Conservation (phyloP, 2,888 invertebrate species). For the Cosmorhoe ocellata region DNA sequence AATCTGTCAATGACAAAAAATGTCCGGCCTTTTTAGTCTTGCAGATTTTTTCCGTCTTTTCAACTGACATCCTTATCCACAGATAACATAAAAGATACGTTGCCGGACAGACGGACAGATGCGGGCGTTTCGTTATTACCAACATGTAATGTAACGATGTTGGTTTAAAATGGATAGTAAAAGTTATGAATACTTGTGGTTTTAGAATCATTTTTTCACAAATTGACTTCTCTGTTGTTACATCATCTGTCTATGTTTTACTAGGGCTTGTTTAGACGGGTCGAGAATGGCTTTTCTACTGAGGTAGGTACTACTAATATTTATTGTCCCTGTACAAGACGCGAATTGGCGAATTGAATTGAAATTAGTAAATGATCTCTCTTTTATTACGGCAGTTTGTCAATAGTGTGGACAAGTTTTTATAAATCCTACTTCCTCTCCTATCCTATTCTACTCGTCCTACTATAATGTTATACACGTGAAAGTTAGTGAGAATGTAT, state of each 20-base stretch:
- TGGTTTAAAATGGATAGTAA: conserved; percentile 33
- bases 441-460: too few relatives aligned
- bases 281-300: too few relatives aligned
- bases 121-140: conserved; percentile 38
- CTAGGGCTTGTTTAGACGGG: too few relatives aligned
- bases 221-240: not conserved
- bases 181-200: conserved; percentile 13
- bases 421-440: too few relatives aligned
- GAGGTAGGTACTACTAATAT: too few relatives aligned
- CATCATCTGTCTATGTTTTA: not conserved
- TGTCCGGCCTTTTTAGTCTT: not conserved
- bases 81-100: conserved; percentile 24
- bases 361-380: too few relatives aligned
- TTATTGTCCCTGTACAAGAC: too few relatives aligned
- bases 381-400: too few relatives aligned
- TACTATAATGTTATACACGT: too few relatives aligned
- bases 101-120: conserved; percentile 47
- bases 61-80: conserved; percentile 2
- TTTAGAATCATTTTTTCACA: conserved; percentile 3
- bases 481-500: too few relatives aligned
- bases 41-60: conserved; percentile 2
- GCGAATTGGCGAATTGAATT: too few relatives aligned
- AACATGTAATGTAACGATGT: conserved; percentile 14
- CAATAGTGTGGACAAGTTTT: too few relatives aligned
- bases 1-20: not conserved